These are phyloP conservation scores for Andricus grossulariae DNA, from an alignment of 1,140 invertebrate species.

Conservation along the genomic window DNA sequence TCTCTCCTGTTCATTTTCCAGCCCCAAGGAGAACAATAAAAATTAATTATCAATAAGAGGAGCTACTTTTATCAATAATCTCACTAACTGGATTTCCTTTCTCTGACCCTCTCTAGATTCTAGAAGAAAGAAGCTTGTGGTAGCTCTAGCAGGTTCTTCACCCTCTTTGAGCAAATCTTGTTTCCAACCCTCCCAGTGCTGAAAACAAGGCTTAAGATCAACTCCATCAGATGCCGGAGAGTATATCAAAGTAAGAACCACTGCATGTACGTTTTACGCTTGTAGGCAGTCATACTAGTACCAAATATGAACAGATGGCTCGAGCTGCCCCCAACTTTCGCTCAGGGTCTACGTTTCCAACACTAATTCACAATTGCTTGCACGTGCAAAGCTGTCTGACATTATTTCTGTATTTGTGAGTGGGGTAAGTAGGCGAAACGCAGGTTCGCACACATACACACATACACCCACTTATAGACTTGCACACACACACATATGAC, in stretches of 20 bases:
- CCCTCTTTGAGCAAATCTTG: slow-evolving; percentile 55
- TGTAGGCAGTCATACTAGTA: slow-evolving; percentile 9
- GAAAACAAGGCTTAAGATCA: slow-evolving; percentile 56
- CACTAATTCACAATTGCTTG: slow-evolving; percentile 17
- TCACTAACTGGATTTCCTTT: neutral
- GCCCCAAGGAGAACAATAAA: neutral
- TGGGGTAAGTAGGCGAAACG: slow-evolving; percentile 7
- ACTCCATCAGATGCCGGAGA: slow-evolving; percentile 50
- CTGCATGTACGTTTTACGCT: slow-evolving; percentile 43
- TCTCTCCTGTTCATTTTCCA: no score
- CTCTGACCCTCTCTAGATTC: neutral
- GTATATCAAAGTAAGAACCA: slow-evolving; percentile 70
- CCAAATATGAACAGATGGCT: slow-evolving; percentile 55
- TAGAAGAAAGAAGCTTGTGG: slow-evolving; percentile 1
- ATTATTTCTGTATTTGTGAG: slow-evolving; percentile 37
- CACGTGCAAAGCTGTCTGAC: slow-evolving; percentile 42
- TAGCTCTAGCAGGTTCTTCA: slow-evolving; percentile 43
- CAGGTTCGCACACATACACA: neutral
- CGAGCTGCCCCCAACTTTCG: slow-evolving; percentile 44
- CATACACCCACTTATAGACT: slow-evolving; percentile 41
- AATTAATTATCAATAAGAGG: neutral
- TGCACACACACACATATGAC: slow-evolving; percentile 35
- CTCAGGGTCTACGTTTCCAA: slow-evolving; percentile 35
- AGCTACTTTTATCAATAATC: slow-evolving; percentile 5
- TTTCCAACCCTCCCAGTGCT: slow-evolving; percentile 52